Evolutionary conservation across 2,113 vertebrate species (phyloP), one percentile per base, ranked within the genome.

Genomic region (Himantopus leucocephalus): DNA sequence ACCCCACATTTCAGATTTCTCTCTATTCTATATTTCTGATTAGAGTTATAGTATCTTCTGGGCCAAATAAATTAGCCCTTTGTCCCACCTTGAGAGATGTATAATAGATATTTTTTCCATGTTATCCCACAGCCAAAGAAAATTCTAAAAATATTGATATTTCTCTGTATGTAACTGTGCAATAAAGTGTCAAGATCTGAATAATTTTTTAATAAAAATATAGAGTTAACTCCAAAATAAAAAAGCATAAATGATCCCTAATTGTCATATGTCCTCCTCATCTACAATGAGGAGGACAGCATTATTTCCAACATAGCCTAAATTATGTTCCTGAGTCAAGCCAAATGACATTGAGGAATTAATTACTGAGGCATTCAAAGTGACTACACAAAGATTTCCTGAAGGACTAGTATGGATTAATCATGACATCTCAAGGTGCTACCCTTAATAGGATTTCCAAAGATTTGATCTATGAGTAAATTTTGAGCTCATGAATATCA

Each of bases 391-490:
- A 75, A 94, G 95, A 91, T 94, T 94, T 96, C 95, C 96, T 96
- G 92, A 89, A 96, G 95, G 95, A 94, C 86, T 87, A 12, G 30
- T 78, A 82, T 96, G 94, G 96, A 96, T 97, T 96, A 97, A 96
- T 95, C 91, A 89, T 85, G 91, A 89, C 95, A 96, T 94, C 95
- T 94, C 97, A 97, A 94, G 92, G 96, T 96, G 92, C 20, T 88
- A 84, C 56, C 58, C 64, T 94, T 97, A 96, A 96, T 96, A 97
- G 94, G 95, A 95, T 97, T 96, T 84, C 91, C 68, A 92, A 95
- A 94, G 92, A 89, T 94, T 68, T 96, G 91, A 93, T 94, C 92
- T 96, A 81, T 75, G 88, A 73, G 92, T 85, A 94, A 92, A 94
- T 89, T 91, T 72, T 87, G 91, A 92, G 85, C 88, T 94, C 73